Percentiles rank a stretch among this genome's conserved stretches.
Evolutionary conservation across 1,140 invertebrate genomes (phyloP).

Genomic region (Pantala flavescens): DNA sequence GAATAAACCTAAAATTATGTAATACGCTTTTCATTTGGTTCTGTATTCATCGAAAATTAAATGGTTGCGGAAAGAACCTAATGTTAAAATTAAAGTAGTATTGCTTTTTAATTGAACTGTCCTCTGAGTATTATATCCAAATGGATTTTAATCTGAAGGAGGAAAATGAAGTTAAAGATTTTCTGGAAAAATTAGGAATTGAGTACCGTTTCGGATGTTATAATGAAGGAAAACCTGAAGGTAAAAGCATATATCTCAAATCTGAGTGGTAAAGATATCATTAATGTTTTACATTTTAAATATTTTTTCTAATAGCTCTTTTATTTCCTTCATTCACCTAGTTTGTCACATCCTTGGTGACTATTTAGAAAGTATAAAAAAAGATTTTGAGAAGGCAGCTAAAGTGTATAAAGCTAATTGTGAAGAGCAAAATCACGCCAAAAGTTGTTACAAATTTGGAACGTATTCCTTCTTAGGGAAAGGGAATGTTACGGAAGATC

Average conservation of each 20-base stretch:
- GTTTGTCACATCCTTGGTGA: constrained; percentile 86
- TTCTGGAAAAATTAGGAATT: constrained; percentile 75
- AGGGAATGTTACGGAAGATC: constrained; percentile 27
- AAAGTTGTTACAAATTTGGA: constrained; percentile 77
- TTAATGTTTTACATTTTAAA: too few relatives aligned
- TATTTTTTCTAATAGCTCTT: too few relatives aligned
- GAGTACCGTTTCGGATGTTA: constrained; percentile 88
- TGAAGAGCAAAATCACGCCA: constrained; percentile 64
- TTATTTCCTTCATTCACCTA: constrained; percentile 34
- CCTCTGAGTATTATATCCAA: too few relatives aligned
- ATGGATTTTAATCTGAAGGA: constrained; percentile 66
- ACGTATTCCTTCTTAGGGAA: constrained; percentile 56
- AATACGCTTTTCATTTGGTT: too few relatives aligned
- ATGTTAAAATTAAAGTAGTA: too few relatives aligned
- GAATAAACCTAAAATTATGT: too few relatives aligned
- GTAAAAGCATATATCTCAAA: constrained; percentile 34
- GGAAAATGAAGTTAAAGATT: constrained; percentile 76
- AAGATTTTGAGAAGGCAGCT: constrained; percentile 63
- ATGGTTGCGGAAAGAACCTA: too few relatives aligned
- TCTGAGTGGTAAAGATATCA: background rate
- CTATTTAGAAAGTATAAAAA: constrained; percentile 71
- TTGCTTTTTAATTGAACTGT: too few relatives aligned
- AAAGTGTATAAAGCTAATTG: constrained; percentile 75
- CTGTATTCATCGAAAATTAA: too few relatives aligned
- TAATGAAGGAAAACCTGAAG: constrained; percentile 67